phyloP scores from a whole-genome alignment of 2,113 vertebrate genomes.

The Daboia siamensis region DNA sequence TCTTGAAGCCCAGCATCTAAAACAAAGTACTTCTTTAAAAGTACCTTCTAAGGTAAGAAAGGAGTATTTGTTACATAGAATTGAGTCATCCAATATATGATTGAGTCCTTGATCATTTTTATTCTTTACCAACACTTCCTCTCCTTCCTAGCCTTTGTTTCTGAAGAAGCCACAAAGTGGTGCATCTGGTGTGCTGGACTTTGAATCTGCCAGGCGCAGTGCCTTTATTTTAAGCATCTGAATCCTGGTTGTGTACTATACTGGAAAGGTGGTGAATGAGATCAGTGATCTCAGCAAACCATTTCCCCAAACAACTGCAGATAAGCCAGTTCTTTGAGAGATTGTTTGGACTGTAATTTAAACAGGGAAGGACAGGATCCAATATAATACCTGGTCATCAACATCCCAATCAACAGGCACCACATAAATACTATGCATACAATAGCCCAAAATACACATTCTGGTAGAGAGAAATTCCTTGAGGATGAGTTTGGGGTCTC shows the following conservation, averaged over 20 bases:
- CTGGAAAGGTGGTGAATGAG: slow-evolving; percentile 12
- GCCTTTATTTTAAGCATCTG: slow-evolving; percentile 83
- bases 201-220: slow-evolving; percentile 87
- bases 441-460: too few relatives aligned
- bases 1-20: neutral
- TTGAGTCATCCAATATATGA: neutral
- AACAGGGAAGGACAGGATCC: too few relatives aligned
- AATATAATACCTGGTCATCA: too few relatives aligned
- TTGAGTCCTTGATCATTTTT: neutral
- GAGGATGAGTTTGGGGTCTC: too few relatives aligned
- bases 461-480: too few relatives aligned
- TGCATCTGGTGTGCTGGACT: slow-evolving; percentile 74
- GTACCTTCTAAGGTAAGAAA: neutral
- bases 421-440: too few relatives aligned
- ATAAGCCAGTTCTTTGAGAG: too few relatives aligned
- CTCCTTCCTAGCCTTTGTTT: slow-evolving; percentile 80
- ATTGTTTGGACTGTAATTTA: too few relatives aligned
- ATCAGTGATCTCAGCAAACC: neutral
- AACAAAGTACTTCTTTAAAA: neutral
- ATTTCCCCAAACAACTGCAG: neutral
- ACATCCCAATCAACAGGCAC: too few relatives aligned
- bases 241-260: slow-evolving; percentile 76
- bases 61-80: neutral
- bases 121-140: slow-evolving; percentile 68
- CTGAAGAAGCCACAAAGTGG: slow-evolving; percentile 71